Evolutionary conservation across 2,113 vertebrate genomes (phyloP).

Genomic region (Pholis gunnellus): DNA sequence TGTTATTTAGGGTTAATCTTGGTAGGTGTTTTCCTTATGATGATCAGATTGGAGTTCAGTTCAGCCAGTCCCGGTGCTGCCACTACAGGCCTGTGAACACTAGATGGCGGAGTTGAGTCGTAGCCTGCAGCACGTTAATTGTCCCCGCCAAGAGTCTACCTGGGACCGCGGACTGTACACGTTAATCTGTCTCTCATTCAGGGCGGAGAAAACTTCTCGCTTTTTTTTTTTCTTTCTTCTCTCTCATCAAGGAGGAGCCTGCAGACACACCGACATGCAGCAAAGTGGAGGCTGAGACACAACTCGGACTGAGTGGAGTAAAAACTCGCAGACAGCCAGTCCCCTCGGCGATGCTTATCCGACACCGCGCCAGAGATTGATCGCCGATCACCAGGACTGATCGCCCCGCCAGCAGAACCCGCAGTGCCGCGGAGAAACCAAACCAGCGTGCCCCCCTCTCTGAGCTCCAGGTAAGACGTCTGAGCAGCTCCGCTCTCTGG

Average conservation of each 20-base stretch:
- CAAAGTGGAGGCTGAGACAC: conserved; percentile 58
- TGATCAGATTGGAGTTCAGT: background rate
- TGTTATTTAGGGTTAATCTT: no score
- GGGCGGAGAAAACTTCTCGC: conserved; percentile 75
- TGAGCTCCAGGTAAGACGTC: conserved; percentile 78
- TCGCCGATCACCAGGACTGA: conserved; percentile 52
- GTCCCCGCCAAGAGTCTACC: conserved; percentile 61
- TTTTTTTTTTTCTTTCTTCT: conserved; percentile 25
- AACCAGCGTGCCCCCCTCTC: conserved; percentile 26
- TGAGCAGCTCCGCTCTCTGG: conserved; percentile 67
- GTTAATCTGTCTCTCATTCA: conserved; percentile 55
- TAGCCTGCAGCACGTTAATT: conserved; percentile 23
- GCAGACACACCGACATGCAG: conserved; percentile 63
- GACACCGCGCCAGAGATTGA: conserved; percentile 52
- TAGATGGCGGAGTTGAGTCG: conserved; percentile 68
- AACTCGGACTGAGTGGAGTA: conserved; percentile 20
- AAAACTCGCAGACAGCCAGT: conserved; percentile 35
- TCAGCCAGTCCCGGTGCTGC: background rate
- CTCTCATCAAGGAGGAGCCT: conserved; percentile 77
- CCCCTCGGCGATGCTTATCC: conserved; percentile 67
- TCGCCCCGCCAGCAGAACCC: conserved; percentile 31
- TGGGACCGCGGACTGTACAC: conserved; percentile 50
- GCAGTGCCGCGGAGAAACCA: conserved; percentile 40
- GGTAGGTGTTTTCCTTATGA: background rate
- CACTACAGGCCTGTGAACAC: conserved; percentile 20